These are phyloP conservation scores for Icerya purchasi DNA, from an alignment of 2,888 invertebrate genomes.

Conservation along the genomic window DNA sequence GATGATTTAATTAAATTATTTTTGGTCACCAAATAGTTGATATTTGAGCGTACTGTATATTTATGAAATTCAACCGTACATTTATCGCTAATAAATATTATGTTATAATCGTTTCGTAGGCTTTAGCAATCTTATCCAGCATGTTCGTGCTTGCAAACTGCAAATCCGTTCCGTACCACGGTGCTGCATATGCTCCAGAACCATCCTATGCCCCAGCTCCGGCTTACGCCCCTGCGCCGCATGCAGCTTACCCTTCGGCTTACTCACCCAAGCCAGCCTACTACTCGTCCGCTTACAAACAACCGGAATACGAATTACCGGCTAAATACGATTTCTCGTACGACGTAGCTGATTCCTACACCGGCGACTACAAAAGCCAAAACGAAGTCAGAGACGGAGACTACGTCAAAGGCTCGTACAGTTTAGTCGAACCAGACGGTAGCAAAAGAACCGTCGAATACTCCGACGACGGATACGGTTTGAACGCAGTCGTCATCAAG, in stretches of 20 bases:
- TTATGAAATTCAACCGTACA: too few species aligned
- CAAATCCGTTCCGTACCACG: conserved; percentile 10
- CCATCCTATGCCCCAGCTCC: conserved; percentile 2
- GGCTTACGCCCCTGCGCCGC: conserved; percentile 7
- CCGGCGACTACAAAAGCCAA: conserved; percentile 19
- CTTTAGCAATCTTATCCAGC: conserved; percentile 11
- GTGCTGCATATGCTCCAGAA: background rate
- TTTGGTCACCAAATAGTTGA: too few species aligned
- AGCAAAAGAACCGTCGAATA: conserved; percentile 18
- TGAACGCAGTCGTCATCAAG: conserved; percentile 17
- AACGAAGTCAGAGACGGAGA: conserved; percentile 18
- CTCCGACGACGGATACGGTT: conserved; percentile 17
- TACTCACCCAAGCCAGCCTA: conserved; percentile 6
- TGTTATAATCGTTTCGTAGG: background rate
- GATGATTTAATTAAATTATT: too few species aligned
- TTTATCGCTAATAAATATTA: too few species aligned
- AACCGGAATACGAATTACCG: conserved; percentile 15
- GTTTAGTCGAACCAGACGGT: conserved; percentile 18
- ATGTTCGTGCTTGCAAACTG: conserved; percentile 4
- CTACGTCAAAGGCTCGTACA: conserved; percentile 17
- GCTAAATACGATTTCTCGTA: conserved; percentile 19
- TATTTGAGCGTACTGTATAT: too few species aligned
- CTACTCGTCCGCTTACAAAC: conserved; percentile 5
- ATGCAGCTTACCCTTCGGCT: conserved; percentile 7
- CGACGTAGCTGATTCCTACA: conserved; percentile 18